Percentiles rank a stretch among this genome's conserved stretches.
phyloP scores from a whole-genome alignment of 1,140 invertebrate species.

The Sminthurides bifidus region DNA sequence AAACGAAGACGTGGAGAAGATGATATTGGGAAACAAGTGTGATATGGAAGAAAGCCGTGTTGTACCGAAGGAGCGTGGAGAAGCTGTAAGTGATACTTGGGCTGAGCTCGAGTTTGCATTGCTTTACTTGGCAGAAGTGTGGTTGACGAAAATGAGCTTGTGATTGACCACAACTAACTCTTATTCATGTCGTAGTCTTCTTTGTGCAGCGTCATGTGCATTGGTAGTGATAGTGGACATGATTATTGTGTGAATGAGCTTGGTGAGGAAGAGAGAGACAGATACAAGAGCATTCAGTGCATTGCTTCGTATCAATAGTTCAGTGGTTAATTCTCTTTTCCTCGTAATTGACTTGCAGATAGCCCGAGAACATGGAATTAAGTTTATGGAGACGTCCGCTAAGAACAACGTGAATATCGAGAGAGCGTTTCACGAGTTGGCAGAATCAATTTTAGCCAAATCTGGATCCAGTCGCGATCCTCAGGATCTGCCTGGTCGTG shows the following conservation, averaged over 20 bases:
- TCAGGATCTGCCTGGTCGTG: constrained; percentile 52
- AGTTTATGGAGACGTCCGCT: constrained; percentile 98
- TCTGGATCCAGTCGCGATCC: constrained; percentile 38
- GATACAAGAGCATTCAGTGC: background rate
- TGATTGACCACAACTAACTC: no score
- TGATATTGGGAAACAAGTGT: constrained; percentile 99
- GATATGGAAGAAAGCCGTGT: constrained; percentile 96
- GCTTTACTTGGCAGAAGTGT: no score
- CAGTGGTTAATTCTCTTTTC: background rate
- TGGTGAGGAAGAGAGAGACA: background rate
- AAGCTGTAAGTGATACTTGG: constrained; percentile 51
- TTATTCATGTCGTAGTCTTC: no score
- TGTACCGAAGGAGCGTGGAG: constrained; percentile 76
- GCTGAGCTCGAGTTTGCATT: background rate
- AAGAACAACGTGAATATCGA: constrained; percentile 98
- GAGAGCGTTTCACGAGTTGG: constrained; percentile 89
- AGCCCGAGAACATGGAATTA: constrained; percentile 92
- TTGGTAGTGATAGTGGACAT: background rate
- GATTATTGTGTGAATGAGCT: background rate
- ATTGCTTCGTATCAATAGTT: background rate
- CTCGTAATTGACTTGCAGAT: constrained; percentile 47
- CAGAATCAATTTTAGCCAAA: constrained; percentile 89
- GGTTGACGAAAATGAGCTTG: no score
- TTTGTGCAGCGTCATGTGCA: background rate
- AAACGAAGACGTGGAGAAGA: constrained; percentile 98